Evolutionary conservation across 2,113 vertebrate species (phyloP).

Genomic region (Pollimyrus isidori): DNA sequence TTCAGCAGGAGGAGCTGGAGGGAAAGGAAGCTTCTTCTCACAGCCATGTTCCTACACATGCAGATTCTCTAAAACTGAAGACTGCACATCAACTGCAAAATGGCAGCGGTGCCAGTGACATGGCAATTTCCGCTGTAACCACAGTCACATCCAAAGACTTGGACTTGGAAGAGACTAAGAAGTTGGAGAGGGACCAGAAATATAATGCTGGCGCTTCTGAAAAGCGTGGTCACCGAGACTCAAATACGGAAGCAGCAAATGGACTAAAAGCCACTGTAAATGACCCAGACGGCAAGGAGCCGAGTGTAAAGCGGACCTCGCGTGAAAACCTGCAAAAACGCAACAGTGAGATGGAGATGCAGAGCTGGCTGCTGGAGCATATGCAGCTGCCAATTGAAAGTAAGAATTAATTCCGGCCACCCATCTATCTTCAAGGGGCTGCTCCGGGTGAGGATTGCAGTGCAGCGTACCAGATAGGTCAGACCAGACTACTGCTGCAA

Average conservation of each 20-base stretch:
- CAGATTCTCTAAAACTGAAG: not conserved
- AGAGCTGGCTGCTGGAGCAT: constrained; percentile 82
- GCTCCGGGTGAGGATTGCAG: not conserved
- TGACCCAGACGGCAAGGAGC: constrained; percentile 37
- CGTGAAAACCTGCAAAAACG: constrained; percentile 53
- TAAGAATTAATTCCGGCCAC: constrained; percentile 42
- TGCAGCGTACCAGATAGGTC: not conserved
- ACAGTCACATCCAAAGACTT: constrained; percentile 18
- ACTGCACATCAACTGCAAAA: not conserved
- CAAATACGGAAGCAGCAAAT: constrained; percentile 45
- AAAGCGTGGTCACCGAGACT: constrained; percentile 40
- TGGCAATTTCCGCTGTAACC: not conserved
- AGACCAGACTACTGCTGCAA: not conserved
- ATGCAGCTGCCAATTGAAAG: constrained; percentile 94
- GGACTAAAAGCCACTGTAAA: constrained; percentile 15
- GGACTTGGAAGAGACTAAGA: constrained; percentile 24
- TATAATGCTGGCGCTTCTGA: constrained; percentile 39
- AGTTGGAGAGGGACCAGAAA: constrained; percentile 32
- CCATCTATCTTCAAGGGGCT: not conserved
- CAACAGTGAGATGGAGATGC: constrained; percentile 70
- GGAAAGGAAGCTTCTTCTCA: constrained; percentile 48
- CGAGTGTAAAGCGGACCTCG: constrained; percentile 31
- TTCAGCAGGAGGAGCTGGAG: not conserved
- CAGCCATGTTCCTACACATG: constrained; percentile 45
- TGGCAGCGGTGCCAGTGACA: not conserved